Conservation (phyloP, 2,113 vertebrate species). For the Gopherus evgoodei region DNA sequence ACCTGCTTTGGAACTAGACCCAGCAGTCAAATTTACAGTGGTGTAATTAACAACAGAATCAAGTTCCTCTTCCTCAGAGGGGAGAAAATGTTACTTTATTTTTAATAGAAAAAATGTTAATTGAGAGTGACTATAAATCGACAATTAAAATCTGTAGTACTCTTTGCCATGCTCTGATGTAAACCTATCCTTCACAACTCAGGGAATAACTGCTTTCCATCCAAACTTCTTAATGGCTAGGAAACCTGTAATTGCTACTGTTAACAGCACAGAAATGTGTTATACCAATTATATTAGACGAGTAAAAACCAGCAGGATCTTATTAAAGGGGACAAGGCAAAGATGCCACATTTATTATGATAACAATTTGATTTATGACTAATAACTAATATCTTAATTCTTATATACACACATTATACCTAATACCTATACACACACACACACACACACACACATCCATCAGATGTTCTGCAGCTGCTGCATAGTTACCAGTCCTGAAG, state of each 20-base stretch:
- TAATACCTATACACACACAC: too few relatives aligned
- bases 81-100: neutral
- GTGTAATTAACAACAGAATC: constrained; percentile 2
- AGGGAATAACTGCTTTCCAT: constrained; percentile 42
- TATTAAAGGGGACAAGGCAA: too few relatives aligned
- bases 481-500: too few relatives aligned
- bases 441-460: too few relatives aligned
- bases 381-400: too few relatives aligned
- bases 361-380: too few relatives aligned
- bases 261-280: neutral
- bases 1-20: neutral
- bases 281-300: too few relatives aligned
- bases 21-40: neutral
- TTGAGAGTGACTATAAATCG: constrained; percentile 9
- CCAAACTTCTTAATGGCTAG: constrained; percentile 21
- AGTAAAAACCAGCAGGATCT: too few relatives aligned
- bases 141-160: constrained; percentile 10
- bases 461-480: too few relatives aligned
- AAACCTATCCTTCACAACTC: neutral
- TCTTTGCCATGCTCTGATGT: neutral
- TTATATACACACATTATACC: too few relatives aligned
- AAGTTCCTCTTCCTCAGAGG: neutral
- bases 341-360: too few relatives aligned
- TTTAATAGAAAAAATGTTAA: constrained; percentile 39
- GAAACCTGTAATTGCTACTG: neutral